Evolutionary conservation across 1,140 invertebrate species (phyloP).

Genomic region (Drosophila dunni): DNA sequence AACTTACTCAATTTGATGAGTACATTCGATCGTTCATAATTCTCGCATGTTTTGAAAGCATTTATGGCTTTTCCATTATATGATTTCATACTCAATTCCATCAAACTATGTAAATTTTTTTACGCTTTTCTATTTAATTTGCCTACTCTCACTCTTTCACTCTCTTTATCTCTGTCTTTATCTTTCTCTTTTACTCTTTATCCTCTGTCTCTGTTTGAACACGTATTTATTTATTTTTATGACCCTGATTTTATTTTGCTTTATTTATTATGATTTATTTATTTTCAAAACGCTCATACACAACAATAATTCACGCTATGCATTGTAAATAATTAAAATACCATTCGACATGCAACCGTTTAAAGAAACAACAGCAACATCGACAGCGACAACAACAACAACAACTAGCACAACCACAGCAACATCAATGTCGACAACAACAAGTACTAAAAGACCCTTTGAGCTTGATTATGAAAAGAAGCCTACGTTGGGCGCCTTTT

Average conservation of each 20-base stretch:
- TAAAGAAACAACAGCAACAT: constrained; percentile 72
- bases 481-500: constrained; percentile 66
- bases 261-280: constrained; percentile 52
- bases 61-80: constrained; percentile 27
- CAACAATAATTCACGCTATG: constrained; percentile 74
- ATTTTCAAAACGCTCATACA: constrained; percentile 61
- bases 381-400: constrained; percentile 44
- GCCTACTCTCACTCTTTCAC: constrained; percentile 10
- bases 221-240: constrained; percentile 28
- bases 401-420: constrained; percentile 43
- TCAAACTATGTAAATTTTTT: constrained; percentile 27
- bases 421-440: constrained; percentile 22
- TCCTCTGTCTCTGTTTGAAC: constrained; percentile 25
- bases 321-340: constrained; percentile 79
- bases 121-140: constrained; percentile 46
- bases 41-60: constrained; percentile 34
- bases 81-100: constrained; percentile 24
- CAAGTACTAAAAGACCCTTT: constrained; percentile 26
- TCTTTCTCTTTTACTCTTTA: constrained; percentile 33
- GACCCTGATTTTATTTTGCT: constrained; percentile 54
- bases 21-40: constrained; percentile 31
- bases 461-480: constrained; percentile 69
- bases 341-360: constrained; percentile 76
- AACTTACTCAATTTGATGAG: constrained; percentile 13
- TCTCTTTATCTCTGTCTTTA: constrained; percentile 8